phyloP scores from a whole-genome alignment of 1,140 invertebrate genomes.

The Venturia canescens region DNA sequence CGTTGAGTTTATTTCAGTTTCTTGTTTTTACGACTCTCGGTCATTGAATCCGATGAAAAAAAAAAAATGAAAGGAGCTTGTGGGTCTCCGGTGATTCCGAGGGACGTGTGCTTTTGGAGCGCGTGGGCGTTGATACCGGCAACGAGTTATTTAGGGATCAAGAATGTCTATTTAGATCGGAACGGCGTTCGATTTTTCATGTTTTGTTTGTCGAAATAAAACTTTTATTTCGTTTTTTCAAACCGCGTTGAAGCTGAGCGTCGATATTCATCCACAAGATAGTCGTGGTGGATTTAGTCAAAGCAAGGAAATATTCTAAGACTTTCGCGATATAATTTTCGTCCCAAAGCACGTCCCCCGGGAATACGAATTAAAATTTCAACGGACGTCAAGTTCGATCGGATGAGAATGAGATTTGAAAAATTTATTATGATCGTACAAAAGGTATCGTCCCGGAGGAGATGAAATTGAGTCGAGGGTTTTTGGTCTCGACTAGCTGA shows the following conservation, averaged over 20 bases:
- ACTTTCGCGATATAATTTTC: no score
- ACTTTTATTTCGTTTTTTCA: background rate
- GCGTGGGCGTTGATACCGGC: slow-evolving; percentile 7
- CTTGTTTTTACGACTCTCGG: background rate
- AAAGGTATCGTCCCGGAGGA: background rate
- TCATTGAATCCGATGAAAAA: slow-evolving; percentile 41
- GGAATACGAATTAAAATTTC: background rate
- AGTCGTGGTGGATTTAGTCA: background rate
- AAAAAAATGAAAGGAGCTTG: slow-evolving; percentile 13
- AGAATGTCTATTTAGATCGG: no score
- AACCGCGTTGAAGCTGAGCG: background rate
- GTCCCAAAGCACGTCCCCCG: no score
- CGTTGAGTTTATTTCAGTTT: background rate
- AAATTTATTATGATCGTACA: slow-evolving; percentile 16
- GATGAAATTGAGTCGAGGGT: background rate
- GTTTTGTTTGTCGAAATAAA: background rate
- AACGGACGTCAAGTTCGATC: background rate
- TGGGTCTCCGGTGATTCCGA: slow-evolving; percentile 4
- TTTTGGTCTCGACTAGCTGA: slow-evolving; percentile 23
- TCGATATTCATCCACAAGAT: background rate
- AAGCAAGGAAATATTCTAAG: background rate
- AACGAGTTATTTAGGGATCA: background rate
- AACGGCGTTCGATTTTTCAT: no score
- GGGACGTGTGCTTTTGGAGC: slow-evolving; percentile 30
- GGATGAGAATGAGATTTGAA: background rate